Conservation (phyloP, 2,113 vertebrate species). For the Ginglymostoma cirratum region DNA sequence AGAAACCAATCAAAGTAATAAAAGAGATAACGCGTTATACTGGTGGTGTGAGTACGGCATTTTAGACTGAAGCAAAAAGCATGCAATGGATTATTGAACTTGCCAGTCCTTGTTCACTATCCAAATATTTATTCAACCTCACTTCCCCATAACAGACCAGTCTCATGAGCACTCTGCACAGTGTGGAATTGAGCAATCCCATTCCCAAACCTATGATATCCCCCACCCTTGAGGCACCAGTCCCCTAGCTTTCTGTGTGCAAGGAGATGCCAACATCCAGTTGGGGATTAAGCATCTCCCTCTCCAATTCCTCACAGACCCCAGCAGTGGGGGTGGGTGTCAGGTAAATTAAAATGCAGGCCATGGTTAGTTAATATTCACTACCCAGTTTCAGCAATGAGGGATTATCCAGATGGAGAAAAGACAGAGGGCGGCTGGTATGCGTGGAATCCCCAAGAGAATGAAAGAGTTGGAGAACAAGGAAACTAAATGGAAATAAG, state of each 20-base stretch:
- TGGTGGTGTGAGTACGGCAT: background rate
- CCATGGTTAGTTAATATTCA: background rate
- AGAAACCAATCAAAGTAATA: background rate
- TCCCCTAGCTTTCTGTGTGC: no score
- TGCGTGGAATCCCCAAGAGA: background rate
- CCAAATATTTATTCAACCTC: background rate
- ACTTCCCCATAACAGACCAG: background rate
- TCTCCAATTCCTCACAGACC: no score
- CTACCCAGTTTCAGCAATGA: background rate
- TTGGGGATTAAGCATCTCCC: no score
- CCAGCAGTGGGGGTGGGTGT: no score
- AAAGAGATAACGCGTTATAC: background rate
- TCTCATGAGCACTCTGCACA: background rate
- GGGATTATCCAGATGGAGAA: background rate
- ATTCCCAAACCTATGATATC: no score
- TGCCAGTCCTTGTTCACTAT: background rate
- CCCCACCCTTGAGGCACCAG: no score
- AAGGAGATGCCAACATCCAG: no score
- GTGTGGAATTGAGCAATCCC: background rate
- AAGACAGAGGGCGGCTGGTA: background rate
- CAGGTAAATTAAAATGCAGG: no score
- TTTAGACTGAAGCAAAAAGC: background rate
- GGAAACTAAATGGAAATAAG: background rate
- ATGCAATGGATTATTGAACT: background rate
- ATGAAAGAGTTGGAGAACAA: background rate